These are phyloP conservation scores for Digitonthophagus gazella DNA, from an alignment of 2,888 invertebrate genomes.

Conservation along the genomic window DNA sequence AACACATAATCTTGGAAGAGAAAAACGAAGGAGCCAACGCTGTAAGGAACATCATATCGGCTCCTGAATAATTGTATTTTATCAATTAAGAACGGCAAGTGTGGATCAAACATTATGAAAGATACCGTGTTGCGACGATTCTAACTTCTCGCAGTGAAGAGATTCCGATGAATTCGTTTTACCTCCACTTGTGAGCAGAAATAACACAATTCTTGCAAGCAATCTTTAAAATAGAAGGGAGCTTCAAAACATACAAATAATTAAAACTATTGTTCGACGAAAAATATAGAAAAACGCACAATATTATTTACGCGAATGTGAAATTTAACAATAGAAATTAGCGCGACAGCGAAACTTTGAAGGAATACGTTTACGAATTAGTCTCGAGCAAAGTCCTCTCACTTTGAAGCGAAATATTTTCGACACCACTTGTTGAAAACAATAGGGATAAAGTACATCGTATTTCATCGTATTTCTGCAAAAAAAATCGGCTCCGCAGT, in stretches of 20 bases:
- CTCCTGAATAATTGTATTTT: constrained; percentile 24
- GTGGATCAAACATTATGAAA: constrained; percentile 29
- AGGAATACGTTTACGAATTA: too few relatives aligned
- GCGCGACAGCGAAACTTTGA: too few relatives aligned
- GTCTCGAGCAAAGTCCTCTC: too few relatives aligned
- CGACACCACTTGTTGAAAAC: too few relatives aligned
- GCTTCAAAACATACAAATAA: constrained; percentile 23
- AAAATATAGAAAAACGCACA: constrained; percentile 21
- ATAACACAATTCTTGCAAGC: constrained; percentile 22
- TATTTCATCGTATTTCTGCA: too few relatives aligned
- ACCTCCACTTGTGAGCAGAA: constrained; percentile 27
- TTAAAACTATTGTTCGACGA: constrained; percentile 23
- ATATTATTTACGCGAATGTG: constrained; percentile 26
- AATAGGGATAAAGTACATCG: too few relatives aligned
- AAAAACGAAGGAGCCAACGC: not conserved
- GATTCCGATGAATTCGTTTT: constrained; percentile 26
- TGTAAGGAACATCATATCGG: constrained; percentile 2
- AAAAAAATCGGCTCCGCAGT: too few relatives aligned
- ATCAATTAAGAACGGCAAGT: constrained; percentile 27
- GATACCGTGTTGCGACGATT: constrained; percentile 26
- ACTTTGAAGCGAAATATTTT: too few relatives aligned
- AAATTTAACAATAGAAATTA: constrained; percentile 24
- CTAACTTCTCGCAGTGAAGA: constrained; percentile 23
- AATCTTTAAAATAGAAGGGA: constrained; percentile 18
- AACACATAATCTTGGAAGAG: too few relatives aligned